Conservation (phyloP, 2,888 invertebrate genomes). For the Portevinia maculata region DNA sequence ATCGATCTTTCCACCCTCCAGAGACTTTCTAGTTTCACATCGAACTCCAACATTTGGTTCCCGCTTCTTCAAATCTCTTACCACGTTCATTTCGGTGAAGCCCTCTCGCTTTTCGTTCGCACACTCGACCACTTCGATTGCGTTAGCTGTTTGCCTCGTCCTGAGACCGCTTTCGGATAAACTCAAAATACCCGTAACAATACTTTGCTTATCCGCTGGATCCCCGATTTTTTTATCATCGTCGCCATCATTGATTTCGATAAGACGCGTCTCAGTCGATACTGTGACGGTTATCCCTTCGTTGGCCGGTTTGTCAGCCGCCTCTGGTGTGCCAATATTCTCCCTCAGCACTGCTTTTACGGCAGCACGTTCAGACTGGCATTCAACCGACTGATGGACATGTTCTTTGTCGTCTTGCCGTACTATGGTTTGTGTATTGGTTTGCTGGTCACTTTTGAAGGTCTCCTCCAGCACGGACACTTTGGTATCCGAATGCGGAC, state of each 20-base stretch:
- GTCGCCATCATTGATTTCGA: conserved; percentile 77
- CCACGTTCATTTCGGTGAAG: conserved; percentile 77
- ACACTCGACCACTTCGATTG: conserved; percentile 78
- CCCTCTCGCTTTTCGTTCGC: conserved; percentile 78
- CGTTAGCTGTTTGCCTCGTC: conserved; percentile 77
- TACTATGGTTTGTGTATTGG: conserved; percentile 76
- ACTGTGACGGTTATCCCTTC: conserved; percentile 80
- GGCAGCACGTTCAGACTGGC: conserved; percentile 78
- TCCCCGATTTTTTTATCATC: conserved; percentile 56
- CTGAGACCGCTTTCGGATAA: conserved; percentile 82
- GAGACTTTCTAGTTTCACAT: conserved; percentile 52
- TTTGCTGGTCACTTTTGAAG: conserved; percentile 78
- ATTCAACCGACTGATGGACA: conserved; percentile 78
- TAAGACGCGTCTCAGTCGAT: conserved; percentile 80
- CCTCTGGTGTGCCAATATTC: conserved; percentile 15
- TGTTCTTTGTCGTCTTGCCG: conserved; percentile 79
- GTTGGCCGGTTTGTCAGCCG: conserved; percentile 20
- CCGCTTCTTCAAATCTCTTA: conserved; percentile 51
- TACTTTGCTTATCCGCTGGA: conserved; percentile 82
- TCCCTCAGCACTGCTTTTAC: conserved; percentile 78
- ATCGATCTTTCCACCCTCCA: conserved; percentile 37
- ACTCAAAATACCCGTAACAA: conserved; percentile 82
- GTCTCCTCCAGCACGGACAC: conserved; percentile 79
- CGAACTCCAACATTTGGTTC: conserved; percentile 1
- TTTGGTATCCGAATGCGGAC: conserved; percentile 34